Conservation (phyloP, 1,140 invertebrate genomes). For the Vollenhovia emeryi region DNA sequence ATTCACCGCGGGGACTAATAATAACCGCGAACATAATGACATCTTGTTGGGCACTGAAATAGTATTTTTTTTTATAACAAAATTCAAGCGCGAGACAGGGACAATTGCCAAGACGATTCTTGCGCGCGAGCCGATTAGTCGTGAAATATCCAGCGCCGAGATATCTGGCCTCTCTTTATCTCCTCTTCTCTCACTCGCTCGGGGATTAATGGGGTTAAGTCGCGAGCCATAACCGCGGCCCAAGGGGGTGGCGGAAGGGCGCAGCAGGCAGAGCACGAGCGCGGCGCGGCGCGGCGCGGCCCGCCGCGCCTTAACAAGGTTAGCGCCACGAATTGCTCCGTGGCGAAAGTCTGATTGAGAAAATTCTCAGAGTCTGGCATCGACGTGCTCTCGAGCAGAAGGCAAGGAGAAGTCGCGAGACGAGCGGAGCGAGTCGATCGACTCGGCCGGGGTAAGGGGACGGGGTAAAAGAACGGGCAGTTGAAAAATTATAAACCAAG, state of each 20-base stretch:
- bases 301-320: conserved; percentile 77
- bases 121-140: neutral
- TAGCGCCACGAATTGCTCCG: conserved; percentile 82
- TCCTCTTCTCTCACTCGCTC: neutral
- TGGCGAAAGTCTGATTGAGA: conserved; percentile 83
- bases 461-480: conserved; percentile 28
- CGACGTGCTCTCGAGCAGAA: conserved; percentile 26
- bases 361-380: conserved; percentile 72
- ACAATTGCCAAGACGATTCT: neutral
- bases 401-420: neutral
- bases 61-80: neutral
- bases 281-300: conserved; percentile 48
- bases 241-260: conserved; percentile 33
- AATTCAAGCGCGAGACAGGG: neutral
- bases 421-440: conserved; percentile 9
- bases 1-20: conserved; percentile 27
- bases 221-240: conserved; percentile 37
- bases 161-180: neutral
- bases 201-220: conserved; percentile 53
- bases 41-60: neutral
- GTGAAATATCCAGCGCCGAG: neutral
- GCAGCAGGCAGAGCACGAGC: conserved; percentile 45
- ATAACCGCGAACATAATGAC: conserved; percentile 21
- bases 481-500: conserved; percentile 82
- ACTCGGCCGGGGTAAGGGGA: neutral